Percentiles rank a stretch among this genome's conserved stretches.
Conservation (phyloP, 2,113 vertebrate genomes). For the Cyprinodon brontotheroides region DNA sequence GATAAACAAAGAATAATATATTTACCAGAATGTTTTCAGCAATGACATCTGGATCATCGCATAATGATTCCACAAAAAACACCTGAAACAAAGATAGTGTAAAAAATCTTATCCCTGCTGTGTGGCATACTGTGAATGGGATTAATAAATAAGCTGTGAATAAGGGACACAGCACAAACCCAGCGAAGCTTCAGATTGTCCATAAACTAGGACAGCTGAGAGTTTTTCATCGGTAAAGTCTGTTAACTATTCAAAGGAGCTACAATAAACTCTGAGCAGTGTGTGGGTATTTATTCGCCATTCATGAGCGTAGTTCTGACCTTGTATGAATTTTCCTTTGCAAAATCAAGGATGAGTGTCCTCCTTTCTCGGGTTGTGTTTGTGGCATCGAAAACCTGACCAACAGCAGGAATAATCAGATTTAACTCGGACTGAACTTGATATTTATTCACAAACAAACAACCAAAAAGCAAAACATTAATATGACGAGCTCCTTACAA, state of each 20-base stretch:
- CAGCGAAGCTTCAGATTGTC: background rate
- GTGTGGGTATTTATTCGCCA: background rate
- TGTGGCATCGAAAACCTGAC: constrained; percentile 82
- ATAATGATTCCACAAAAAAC: constrained; percentile 81
- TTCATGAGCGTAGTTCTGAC: constrained; percentile 40
- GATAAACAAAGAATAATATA: background rate
- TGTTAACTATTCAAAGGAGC: no score
- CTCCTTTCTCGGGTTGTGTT: constrained; percentile 82
- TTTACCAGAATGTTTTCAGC: constrained; percentile 81
- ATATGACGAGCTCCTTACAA: constrained; percentile 80
- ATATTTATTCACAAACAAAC: background rate
- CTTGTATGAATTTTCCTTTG: constrained; percentile 73
- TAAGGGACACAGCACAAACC: background rate
- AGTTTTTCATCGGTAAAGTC: no score
- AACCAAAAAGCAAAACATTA: background rate
- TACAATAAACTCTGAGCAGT: background rate
- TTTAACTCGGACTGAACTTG: background rate
- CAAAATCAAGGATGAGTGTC: constrained; percentile 76
- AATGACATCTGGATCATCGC: constrained; percentile 82
- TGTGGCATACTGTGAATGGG: background rate
- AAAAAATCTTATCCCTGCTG: background rate
- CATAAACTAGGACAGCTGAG: no score
- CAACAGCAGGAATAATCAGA: background rate
- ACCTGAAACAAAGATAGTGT: constrained; percentile 56
- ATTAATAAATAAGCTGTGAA: background rate